Base-by-base conservation (phyloP, 2,888 invertebrate genomes). In the Rotaria sp. region DNA sequence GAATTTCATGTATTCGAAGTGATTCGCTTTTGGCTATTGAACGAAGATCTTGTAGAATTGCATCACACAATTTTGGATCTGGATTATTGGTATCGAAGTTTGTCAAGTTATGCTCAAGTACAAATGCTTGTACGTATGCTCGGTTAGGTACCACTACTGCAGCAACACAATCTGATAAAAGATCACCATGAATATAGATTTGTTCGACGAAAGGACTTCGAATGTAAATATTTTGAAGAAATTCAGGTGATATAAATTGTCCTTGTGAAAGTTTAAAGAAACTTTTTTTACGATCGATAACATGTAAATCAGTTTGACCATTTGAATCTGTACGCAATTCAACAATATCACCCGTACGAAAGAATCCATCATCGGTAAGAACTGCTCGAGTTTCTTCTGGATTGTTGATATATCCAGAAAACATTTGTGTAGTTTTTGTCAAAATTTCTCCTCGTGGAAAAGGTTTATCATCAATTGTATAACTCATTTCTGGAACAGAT, bases 221-320 rank as follows among this genome's bases (percentile, higher is more conserved):
- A 45, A 80, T 21, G 26, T 80, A 80, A 4, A 80, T 45, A 80
- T 30, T 80, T 80, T 80, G 41, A 45, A 80, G 45, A 26, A 8
- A 45, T 26, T 80, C 75, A 45, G 75, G 41, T 24, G 75, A 21
- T 24, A 80, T 26, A 45, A 45, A 80, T 26, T 80, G 26, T 38
- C 75, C 75, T 80, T 80, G 75, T 24, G 75, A 80, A 45, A 80
- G 38, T 80, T 80, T 80, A 26, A 80, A 80, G 24, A 80, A 80
- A 80, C 45, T 80, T n/a, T 80, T 80, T 24, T 80, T 80, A 24
- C 75, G 75, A 80, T 80, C 75, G 45, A 80, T 45, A 2, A 80
- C 45, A 4, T 35, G 35, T 18, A 67, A 13, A 13, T 59, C 30
- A n/a, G 30, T 10, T 74, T 74, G 7, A 26, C 24, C 45, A 45